These are phyloP conservation scores for Drosophila demipolita DNA, from an alignment of 2,888 invertebrate species.

Conservation along the genomic window DNA sequence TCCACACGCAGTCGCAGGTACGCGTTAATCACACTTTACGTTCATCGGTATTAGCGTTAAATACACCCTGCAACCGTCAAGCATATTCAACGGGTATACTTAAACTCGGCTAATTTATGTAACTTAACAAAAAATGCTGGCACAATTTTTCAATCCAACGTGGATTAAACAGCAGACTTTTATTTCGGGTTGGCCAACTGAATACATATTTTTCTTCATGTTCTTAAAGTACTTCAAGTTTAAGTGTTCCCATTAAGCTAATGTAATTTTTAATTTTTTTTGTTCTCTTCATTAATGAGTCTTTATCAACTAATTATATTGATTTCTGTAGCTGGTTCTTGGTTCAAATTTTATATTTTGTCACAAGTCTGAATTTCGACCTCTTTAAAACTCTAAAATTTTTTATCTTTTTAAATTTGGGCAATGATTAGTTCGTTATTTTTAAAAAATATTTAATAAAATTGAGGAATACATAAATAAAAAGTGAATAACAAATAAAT, in stretches of 20 bases:
- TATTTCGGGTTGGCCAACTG: not conserved
- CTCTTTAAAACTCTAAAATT: not conserved
- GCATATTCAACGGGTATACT: not conserved
- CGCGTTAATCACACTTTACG: slow-evolving; percentile 74
- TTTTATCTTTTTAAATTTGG: not conserved
- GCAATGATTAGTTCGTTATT: not conserved
- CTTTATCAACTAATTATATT: not conserved
- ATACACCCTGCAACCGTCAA: slow-evolving; percentile 21
- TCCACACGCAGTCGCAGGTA: slow-evolving; percentile 61
- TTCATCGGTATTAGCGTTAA: slow-evolving; percentile 47
- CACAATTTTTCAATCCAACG: not conserved
- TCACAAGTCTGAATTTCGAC: not conserved
- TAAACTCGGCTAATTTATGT: not conserved
- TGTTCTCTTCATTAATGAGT: not conserved
- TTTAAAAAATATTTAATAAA: not conserved
- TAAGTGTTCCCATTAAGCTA: not conserved
- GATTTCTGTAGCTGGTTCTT: not conserved
- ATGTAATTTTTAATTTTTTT: not conserved
- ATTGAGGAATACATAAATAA: not conserved
- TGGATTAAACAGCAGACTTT: not conserved
- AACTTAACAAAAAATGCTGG: not conserved
- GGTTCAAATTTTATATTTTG: not conserved
- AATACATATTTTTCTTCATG: too few relatives aligned
- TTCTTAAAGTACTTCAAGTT: too few relatives aligned
- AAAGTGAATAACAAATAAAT: not conserved